phyloP scores from a whole-genome alignment of 2,113 vertebrate genomes.

The Cairina moschata region DNA sequence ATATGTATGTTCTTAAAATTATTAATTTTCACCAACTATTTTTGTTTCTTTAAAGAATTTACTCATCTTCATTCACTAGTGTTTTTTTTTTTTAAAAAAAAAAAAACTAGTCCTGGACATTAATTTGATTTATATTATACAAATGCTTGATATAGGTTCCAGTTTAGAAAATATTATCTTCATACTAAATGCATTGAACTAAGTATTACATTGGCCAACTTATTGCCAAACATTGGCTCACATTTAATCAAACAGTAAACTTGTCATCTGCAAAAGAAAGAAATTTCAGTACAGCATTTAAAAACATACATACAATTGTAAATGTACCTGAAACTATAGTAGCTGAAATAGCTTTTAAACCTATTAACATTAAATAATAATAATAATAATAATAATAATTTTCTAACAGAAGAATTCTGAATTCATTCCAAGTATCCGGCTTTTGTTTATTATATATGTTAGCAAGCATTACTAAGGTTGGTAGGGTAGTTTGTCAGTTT shows the following conservation, averaged over 20 bases:
- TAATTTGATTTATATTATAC: background rate
- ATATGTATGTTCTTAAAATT: background rate
- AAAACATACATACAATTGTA: background rate
- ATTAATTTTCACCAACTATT: background rate
- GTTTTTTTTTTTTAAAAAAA: background rate
- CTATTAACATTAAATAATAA: background rate
- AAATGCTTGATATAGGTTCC: background rate
- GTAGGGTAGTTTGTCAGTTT: conserved; percentile 41
- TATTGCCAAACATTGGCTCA: background rate
- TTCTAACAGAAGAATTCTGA: conserved; percentile 24
- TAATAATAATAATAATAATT: background rate
- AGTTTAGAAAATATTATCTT: background rate
- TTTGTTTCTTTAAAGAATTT: background rate
- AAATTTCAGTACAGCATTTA: background rate
- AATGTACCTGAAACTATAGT: conserved; percentile 3
- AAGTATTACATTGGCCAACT: background rate
- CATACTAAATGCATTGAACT: background rate
- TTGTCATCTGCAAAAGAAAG: background rate
- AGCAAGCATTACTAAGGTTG: conserved; percentile 31
- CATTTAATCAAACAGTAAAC: background rate
- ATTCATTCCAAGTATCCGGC: background rate
- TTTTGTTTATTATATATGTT: background rate
- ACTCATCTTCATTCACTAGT: background rate
- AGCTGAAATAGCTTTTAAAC: background rate
- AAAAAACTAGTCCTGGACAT: background rate